Conservation (phyloP, 2,113 vertebrate species). For the Pteruthius melanotis region DNA sequence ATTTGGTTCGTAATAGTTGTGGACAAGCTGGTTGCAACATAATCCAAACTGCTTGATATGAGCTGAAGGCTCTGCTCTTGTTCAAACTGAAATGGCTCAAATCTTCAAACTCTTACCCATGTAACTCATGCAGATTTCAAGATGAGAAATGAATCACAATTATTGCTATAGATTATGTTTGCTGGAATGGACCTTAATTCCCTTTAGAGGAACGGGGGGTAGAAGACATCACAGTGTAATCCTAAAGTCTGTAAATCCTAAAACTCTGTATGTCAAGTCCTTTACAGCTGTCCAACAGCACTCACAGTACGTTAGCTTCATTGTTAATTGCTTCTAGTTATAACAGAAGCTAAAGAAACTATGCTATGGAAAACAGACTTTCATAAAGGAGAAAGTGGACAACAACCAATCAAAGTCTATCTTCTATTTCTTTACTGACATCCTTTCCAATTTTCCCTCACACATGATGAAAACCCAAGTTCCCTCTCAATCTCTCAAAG, state of each 20-base stretch:
- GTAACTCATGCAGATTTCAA: background rate
- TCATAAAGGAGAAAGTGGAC: background rate
- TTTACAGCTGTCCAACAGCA: background rate
- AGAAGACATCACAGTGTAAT: background rate
- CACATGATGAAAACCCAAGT: background rate
- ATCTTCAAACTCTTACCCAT: background rate
- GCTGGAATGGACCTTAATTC: background rate
- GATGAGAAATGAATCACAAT: background rate
- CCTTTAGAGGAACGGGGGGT: background rate
- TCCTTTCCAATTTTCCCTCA: background rate
- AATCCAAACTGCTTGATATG: background rate
- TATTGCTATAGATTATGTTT: background rate
- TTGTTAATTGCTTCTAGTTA: background rate
- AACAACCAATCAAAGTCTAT: background rate
- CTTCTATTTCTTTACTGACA: background rate
- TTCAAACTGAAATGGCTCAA: background rate
- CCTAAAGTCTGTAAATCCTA: background rate
- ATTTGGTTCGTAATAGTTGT: conserved; percentile 40
- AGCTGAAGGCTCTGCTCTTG: background rate
- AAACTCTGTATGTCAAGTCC: background rate
- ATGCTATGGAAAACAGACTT: background rate
- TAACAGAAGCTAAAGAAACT: background rate
- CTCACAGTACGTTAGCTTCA: background rate
- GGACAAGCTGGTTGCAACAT: conserved; percentile 3
- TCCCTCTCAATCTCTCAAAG: background rate